A percentile compares a stretch with the other conserved stretches of the same genome.
Evolutionary conservation across 2,797 vertebrate genomes (phyloP).

Genomic region (Anolis apletophallus): DNA sequence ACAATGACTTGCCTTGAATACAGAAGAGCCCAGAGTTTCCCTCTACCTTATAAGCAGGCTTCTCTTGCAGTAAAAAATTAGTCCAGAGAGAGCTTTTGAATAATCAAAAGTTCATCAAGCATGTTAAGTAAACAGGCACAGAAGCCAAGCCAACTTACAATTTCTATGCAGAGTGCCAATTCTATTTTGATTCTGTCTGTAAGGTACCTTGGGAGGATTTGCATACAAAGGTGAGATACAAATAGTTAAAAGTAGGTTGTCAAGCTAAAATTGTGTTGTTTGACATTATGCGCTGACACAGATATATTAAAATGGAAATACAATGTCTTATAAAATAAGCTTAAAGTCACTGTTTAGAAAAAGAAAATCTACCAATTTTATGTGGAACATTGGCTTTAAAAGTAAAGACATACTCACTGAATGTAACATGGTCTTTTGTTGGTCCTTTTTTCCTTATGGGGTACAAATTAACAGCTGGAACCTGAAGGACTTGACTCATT

Average conservation of each 20-base stretch:
- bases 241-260: not conserved
- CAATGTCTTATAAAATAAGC: not conserved
- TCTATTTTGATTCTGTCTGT: not conserved
- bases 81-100: too few species aligned
- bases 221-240: not conserved
- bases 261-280: not conserved
- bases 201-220: not conserved
- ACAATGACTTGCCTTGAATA: not conserved
- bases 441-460: slow-evolving; percentile 90
- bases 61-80: not conserved
- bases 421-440: slow-evolving; percentile 82
- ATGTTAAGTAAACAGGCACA: too few species aligned
- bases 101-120: too few species aligned
- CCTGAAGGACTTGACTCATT: slow-evolving; percentile 93
- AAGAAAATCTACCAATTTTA: not conserved
- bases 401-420: slow-evolving; percentile 80
- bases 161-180: not conserved
- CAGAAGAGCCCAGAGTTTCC: not conserved
- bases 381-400: not conserved
- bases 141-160: not conserved
- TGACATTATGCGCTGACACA: not conserved
- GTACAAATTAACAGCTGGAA: slow-evolving; percentile 90
- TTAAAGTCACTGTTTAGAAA: not conserved
- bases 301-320: not conserved
- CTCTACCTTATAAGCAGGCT: not conserved